Evolutionary conservation across 2,888 invertebrate genomes (phyloP).

Genomic region (Dorcus parallelipipedus): DNA sequence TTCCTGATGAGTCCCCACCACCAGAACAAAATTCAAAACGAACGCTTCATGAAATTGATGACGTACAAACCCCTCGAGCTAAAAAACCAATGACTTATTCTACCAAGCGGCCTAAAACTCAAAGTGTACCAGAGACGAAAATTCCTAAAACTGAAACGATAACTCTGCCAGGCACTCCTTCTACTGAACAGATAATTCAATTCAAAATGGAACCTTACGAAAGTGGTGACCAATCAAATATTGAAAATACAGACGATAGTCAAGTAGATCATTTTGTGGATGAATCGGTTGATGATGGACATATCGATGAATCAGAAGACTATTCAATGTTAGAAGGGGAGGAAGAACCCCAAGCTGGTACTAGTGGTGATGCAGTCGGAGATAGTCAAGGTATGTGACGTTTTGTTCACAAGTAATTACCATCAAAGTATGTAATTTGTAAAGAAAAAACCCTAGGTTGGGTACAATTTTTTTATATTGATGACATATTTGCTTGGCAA

Average conservation of each 20-base stretch:
- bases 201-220: conserved; percentile 48
- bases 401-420: conserved; percentile 22
- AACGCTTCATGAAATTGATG: no score
- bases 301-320: conserved; percentile 38
- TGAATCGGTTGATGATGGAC: conserved; percentile 35
- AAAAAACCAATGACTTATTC: background rate
- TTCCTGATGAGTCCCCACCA: background rate
- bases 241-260: conserved; percentile 33
- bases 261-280: conserved; percentile 32
- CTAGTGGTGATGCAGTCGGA: conserved; percentile 42
- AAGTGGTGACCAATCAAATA: conserved; percentile 29
- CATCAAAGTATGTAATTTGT: conserved; percentile 10
- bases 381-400: conserved; percentile 48
- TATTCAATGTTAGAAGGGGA: conserved; percentile 44
- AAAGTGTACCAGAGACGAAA: background rate
- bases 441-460: no score
- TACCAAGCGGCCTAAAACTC: background rate
- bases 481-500: no score
- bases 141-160: background rate
- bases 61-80: background rate
- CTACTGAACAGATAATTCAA: conserved; percentile 30
- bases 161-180: background rate
- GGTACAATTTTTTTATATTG: no score
- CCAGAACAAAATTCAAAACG: no score
- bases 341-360: conserved; percentile 46